A percentile compares a stretch with the other conserved stretches of the same genome.
phyloP scores from a whole-genome alignment of 2,113 vertebrate species.

The Miniopterus natalensis region DNA sequence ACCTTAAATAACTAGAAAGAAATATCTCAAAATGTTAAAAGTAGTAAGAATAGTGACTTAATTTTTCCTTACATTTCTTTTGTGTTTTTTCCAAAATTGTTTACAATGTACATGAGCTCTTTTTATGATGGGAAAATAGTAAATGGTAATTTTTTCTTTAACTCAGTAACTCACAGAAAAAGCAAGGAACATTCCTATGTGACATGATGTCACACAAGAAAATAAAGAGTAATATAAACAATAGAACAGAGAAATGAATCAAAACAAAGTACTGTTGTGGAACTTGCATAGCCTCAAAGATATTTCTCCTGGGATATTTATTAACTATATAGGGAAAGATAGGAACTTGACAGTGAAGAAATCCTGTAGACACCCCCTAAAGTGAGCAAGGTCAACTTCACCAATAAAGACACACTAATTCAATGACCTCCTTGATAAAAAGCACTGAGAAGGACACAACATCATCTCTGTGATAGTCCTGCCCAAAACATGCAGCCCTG shows the following conservation, averaged over 20 bases:
- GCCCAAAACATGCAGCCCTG: background rate
- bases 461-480: background rate
- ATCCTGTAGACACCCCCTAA: background rate
- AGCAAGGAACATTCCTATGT: background rate
- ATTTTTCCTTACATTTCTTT: conserved; percentile 6
- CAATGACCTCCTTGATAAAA: background rate
- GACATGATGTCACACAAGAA: background rate
- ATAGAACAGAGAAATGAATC: background rate
- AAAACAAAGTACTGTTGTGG: background rate
- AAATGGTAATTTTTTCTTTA: background rate
- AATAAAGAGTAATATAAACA: background rate
- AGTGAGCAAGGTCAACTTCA: background rate
- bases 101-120: background rate
- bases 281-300: background rate
- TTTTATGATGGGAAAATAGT: background rate
- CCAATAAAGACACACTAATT: background rate
- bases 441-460: background rate
- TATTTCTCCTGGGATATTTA: background rate
- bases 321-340: background rate
- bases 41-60: background rate
- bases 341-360: background rate
- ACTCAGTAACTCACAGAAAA: background rate
- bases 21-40: conserved; percentile 19
- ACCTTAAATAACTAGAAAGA: background rate
- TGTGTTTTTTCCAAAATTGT: background rate